Evolutionary conservation across 1,140 invertebrate species (phyloP), one percentile per base, ranked within the genome.

Genomic region (Mylabris phalerata): DNA sequence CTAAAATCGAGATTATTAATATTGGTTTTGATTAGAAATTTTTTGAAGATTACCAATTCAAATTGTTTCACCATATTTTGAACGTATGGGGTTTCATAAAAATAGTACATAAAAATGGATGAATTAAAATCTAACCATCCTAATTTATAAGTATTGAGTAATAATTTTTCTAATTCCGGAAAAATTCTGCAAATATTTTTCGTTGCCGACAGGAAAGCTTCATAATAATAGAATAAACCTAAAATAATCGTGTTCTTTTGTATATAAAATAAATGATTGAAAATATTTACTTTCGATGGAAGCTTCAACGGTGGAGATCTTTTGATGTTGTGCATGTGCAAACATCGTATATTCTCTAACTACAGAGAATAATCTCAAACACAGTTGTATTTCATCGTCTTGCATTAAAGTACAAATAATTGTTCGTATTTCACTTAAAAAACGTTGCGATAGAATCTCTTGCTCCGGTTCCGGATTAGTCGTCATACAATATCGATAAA

Each of bases 101-200:
- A 69, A 54, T 62, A 63, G 50, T 63, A 61, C 50, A 67, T 66
- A 55, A 69, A 69, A 46, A 69, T 59, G 55, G 61, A 66, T 32
- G 62, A 67, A 44, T 69, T 69, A 48, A 67, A 67, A 42, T 69
- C 67, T 47, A 69, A 57, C 67, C 67, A 69, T 45, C 61, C 61
- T 26, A 69, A 58, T 42, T 55, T 55, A 46, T 67, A 69, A 13
- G 61, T 67, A 40, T 64, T 67, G 25, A 59, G 65, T 32, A 67
- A 55, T 26, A 69, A 50, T 57, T 63, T 63, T 48, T 67, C 66
- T 48, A 69, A 61, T 11, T 67, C 66, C 26, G 59, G 25, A 49
- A 69, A 67, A 51, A 63, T 64, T 47, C 60, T 50, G 41, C 61
- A 52, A 48, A 67, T 51, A 48, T 50, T 63, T 60, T 66, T 69